Evolutionary conservation across 1,140 invertebrate genomes (phyloP).

Genomic region (Hermetia illucens): DNA sequence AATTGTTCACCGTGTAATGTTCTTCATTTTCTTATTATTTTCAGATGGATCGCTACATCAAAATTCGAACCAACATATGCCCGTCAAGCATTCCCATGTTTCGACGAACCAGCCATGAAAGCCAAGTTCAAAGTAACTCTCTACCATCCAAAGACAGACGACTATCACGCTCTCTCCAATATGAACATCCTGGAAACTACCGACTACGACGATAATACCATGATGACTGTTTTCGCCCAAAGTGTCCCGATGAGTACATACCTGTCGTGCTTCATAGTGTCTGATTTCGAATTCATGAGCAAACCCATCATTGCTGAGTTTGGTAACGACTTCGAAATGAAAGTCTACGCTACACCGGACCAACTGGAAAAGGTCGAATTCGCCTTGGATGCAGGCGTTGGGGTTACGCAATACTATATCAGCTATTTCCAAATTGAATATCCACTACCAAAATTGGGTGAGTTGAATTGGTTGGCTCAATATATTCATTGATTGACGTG

Average conservation of each 20-base stretch:
- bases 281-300: constrained; percentile 58
- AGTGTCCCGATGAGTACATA: constrained; percentile 88
- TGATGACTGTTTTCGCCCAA: constrained; percentile 51
- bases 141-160: constrained; percentile 43
- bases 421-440: constrained; percentile 76
- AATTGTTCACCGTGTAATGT: too few species aligned
- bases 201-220: constrained; percentile 16
- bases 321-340: constrained; percentile 43
- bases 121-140: constrained; percentile 70
- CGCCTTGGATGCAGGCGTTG: constrained; percentile 60
- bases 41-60: constrained; percentile 67
- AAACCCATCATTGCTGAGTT: constrained; percentile 38
- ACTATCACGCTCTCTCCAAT: constrained; percentile 65
- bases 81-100: constrained; percentile 82
- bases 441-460: constrained; percentile 67
- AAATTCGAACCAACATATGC: constrained; percentile 93
- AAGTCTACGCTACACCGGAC: constrained; percentile 57
- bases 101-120: constrained; percentile 91
- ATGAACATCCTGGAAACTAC: constrained; percentile 39
- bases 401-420: constrained; percentile 72
- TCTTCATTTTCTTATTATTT: constrained; percentile 20
- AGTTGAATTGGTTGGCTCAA: constrained; percentile 4
- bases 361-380: constrained; percentile 66
- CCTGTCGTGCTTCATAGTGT: constrained; percentile 77
- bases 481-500: too few species aligned